These are phyloP conservation scores for Metellina segmentata DNA, from an alignment of 2,888 invertebrate species.

Conservation along the genomic window DNA sequence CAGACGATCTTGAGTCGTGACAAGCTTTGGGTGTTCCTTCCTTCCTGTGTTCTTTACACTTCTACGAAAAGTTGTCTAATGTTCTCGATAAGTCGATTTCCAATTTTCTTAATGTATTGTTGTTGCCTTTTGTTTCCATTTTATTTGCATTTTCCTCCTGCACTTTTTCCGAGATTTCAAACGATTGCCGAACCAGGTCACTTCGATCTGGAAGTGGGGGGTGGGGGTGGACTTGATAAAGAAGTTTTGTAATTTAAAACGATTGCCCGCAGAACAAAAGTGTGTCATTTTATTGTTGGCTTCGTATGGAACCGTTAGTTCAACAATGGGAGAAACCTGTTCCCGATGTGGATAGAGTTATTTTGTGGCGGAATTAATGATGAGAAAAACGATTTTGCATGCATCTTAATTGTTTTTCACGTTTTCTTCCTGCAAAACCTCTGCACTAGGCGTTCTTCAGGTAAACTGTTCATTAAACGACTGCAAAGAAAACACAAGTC, in stretches of 20 bases:
- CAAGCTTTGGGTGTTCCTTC: constrained; percentile 41
- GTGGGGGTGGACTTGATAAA: not conserved
- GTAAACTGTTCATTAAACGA: too few species aligned
- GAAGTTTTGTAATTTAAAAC: constrained; percentile 33
- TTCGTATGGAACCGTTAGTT: constrained; percentile 11
- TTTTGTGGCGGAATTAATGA: constrained; percentile 34
- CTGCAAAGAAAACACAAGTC: too few species aligned
- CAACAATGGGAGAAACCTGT: constrained; percentile 34
- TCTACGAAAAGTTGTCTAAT: constrained; percentile 26
- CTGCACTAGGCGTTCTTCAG: too few species aligned
- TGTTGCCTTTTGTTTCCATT: constrained; percentile 16
- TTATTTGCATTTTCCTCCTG: not conserved
- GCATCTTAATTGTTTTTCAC: constrained; percentile 47
- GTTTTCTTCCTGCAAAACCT: not conserved
- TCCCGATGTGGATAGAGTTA: not conserved
- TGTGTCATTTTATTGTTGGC: constrained; percentile 60
- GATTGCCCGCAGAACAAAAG: constrained; percentile 37
- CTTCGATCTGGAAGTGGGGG: not conserved
- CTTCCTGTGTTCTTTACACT: not conserved
- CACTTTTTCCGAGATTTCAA: not conserved
- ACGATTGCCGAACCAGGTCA: constrained; percentile 24
- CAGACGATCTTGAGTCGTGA: constrained; percentile 29
- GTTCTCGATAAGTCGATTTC: constrained; percentile 12
- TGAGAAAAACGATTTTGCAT: constrained; percentile 21
- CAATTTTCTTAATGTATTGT: constrained; percentile 4